A percentile compares a stretch with the other conserved stretches of the same genome.
Conservation (phyloP, 2,113 vertebrate genomes). For the Burhinus bistriatus region DNA sequence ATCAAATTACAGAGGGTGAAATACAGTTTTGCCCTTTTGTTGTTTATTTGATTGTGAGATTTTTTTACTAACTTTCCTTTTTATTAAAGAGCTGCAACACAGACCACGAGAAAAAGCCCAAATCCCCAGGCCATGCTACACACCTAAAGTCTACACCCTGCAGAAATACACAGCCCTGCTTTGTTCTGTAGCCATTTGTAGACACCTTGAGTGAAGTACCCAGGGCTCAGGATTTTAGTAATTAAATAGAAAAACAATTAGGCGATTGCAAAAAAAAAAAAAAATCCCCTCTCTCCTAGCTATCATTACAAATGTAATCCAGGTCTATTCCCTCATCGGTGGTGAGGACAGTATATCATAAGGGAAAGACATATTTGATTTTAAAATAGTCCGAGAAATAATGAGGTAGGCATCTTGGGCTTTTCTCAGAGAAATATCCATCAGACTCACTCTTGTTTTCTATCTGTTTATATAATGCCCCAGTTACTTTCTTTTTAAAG, state of each 20-base stretch:
- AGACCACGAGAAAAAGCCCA: not conserved
- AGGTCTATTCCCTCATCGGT: not conserved
- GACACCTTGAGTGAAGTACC: not conserved
- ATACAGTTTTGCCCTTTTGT: constrained; percentile 19
- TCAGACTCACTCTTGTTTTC: not conserved
- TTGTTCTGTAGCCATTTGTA: not conserved
- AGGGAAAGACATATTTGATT: not conserved
- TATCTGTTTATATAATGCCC: not conserved
- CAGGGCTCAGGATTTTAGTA: not conserved
- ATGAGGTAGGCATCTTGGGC: not conserved
- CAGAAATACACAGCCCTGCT: not conserved
- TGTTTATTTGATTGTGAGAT: constrained; percentile 17
- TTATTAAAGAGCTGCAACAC: not conserved
- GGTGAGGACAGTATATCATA: not conserved
- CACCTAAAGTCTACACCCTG: not conserved
- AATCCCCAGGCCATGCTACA: not conserved
- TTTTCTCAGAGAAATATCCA: not conserved
- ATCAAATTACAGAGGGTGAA: constrained; percentile 24
- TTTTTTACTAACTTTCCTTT: constrained; percentile 2
- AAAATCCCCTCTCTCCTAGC: not conserved
- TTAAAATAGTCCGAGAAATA: not conserved
- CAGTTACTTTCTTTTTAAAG: not conserved
- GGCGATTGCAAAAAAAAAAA: not conserved
- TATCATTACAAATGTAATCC: not conserved
- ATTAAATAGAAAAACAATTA: constrained; percentile 5